Conservation (phyloP, 2,888 invertebrate species). For the Lasioglossum pauxillum region DNA sequence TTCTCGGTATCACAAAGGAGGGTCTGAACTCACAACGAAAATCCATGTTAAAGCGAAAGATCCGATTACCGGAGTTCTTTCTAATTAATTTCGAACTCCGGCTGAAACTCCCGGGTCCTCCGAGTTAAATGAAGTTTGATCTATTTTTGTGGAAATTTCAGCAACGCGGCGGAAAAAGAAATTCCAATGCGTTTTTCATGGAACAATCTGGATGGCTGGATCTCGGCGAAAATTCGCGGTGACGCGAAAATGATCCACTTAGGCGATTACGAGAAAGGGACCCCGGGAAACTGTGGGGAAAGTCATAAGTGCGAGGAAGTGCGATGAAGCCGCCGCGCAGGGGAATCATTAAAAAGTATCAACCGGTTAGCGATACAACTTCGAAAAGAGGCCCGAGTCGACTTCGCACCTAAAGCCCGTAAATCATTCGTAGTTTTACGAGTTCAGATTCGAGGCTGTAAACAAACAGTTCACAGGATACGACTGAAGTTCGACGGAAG, state of each 20-base stretch:
- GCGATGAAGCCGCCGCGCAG: neutral
- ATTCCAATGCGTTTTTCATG: neutral
- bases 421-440: constrained; percentile 66
- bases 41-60: constrained; percentile 12
- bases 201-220: neutral
- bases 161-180: neutral
- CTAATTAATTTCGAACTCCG: constrained; percentile 28
- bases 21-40: neutral
- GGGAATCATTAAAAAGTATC: constrained; percentile 48
- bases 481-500: constrained; percentile 50
- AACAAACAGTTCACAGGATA: constrained; percentile 67
- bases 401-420: constrained; percentile 44
- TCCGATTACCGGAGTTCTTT: constrained; percentile 3
- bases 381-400: constrained; percentile 24
- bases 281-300: neutral
- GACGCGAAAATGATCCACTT: neutral
- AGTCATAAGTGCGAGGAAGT: constrained; percentile 10
- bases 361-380: constrained; percentile 37
- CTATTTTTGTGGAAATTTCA: neutral
- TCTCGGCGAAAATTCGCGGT: constrained; percentile 6
- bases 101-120: neutral
- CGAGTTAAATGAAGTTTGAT: neutral
- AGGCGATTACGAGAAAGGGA: neutral
- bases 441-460: constrained; percentile 54
- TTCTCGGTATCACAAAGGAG: constrained; percentile 14